phyloP scores from a whole-genome alignment of 2,113 vertebrate genomes.

The Pycnonotus jocosus region DNA sequence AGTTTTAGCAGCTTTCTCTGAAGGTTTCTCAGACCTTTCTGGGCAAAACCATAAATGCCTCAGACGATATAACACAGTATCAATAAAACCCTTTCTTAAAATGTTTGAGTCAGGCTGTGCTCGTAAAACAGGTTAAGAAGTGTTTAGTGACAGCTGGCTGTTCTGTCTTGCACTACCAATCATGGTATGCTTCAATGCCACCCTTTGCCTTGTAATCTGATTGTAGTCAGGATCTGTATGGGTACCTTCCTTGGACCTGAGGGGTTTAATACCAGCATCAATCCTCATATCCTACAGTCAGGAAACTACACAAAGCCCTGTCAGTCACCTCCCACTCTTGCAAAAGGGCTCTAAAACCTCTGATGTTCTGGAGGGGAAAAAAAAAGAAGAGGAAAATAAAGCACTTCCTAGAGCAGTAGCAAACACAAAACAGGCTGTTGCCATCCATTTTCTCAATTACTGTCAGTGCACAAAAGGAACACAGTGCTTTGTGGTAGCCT shows the following conservation, averaged over 20 bases:
- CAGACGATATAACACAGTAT: background rate
- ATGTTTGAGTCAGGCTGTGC: background rate
- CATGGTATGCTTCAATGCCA: background rate
- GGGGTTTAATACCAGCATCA: background rate
- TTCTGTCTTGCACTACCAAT: background rate
- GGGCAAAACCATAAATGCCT: background rate
- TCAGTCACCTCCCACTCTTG: background rate
- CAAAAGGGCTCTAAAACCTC: background rate
- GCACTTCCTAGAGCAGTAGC: background rate
- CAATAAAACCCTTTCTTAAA: background rate
- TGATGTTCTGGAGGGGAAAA: background rate
- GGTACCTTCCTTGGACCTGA: background rate
- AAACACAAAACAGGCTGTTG: background rate
- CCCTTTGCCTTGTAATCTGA: background rate
- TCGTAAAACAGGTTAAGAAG: background rate
- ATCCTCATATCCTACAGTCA: background rate
- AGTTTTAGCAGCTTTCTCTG: background rate
- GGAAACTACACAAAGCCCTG: background rate
- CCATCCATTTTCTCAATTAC: conserved; percentile 26
- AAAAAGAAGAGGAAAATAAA: background rate
- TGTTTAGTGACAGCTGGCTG: background rate
- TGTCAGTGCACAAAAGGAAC: background rate
- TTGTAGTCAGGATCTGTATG: accelerated
- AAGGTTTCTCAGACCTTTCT: background rate
- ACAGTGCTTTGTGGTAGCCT: background rate